phyloP scores from a whole-genome alignment of 37 sponge, comb jelly and placozoan species.

The Mnemiopsis leidyi region DNA sequence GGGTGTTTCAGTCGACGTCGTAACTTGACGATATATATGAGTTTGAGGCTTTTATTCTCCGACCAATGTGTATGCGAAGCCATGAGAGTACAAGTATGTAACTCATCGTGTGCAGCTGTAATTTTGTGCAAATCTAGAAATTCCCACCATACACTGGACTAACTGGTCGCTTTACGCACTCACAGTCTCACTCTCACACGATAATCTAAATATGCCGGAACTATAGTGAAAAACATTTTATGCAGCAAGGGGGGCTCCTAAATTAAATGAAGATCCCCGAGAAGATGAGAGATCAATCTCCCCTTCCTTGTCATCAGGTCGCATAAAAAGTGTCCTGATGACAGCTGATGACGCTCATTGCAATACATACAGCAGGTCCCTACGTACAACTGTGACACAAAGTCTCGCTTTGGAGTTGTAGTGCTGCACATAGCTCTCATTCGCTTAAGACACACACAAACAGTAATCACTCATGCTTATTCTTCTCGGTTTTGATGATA shows the following conservation, averaged over 20 bases:
- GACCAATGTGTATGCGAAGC: not conserved
- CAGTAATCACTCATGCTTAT: not conserved
- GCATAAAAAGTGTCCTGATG: not conserved
- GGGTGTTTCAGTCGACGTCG: not conserved
- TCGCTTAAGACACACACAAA: not conserved
- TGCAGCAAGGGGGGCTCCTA: no score
- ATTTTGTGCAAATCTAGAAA: not conserved
- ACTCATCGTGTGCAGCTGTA: not conserved
- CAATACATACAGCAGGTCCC: not conserved
- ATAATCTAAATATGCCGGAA: no score
- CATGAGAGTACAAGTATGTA: not conserved
- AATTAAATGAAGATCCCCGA: no score
- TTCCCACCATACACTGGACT: no score
- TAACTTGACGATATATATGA: not conserved
- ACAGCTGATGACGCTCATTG: not conserved
- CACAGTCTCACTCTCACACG: no score
- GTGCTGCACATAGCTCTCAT: not conserved
- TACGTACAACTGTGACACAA: not conserved
- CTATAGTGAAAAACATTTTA: no score
- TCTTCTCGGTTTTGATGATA: no score
- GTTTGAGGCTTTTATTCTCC: not conserved
- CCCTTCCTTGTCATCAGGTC: not conserved
- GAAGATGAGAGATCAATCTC: not conserved
- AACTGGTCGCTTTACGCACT: no score
- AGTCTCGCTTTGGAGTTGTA: not conserved